A percentile compares a stretch with the other conserved stretches of the same genome.
phyloP scores from a whole-genome alignment of 1,140 invertebrate species.

The Onthophagus taurus region DNA sequence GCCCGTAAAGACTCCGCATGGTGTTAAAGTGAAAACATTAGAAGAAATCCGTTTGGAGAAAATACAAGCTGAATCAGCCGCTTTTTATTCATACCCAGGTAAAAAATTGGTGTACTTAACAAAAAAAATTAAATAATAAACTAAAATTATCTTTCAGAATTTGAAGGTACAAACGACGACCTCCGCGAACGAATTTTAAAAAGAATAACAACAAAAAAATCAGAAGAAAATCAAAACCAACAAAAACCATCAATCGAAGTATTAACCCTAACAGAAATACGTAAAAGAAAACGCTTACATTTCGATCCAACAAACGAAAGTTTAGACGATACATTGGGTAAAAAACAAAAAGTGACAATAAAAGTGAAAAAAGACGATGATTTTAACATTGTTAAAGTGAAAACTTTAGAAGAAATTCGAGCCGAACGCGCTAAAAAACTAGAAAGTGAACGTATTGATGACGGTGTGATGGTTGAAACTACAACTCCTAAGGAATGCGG shows the following conservation, averaged over 20 bases:
- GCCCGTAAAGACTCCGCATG: conserved; percentile 42
- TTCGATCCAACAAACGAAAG: not conserved
- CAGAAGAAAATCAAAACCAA: conserved; percentile 3
- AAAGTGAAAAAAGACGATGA: conserved; percentile 14
- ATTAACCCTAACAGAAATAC: conserved; percentile 15
- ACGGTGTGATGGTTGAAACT: not conserved
- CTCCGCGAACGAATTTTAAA: conserved; percentile 18
- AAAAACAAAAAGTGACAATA: conserved; percentile 6
- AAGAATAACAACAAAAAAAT: conserved; percentile 9
- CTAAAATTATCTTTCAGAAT: not conserved
- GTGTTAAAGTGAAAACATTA: conserved; percentile 49
- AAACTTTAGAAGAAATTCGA: conserved; percentile 34
- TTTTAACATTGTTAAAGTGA: conserved; percentile 30
- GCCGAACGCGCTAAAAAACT: conserved; percentile 22
- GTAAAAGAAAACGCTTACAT: conserved; percentile 12
- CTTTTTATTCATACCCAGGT: conserved; percentile 50
- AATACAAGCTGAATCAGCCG: conserved; percentile 56
- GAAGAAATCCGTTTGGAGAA: conserved; percentile 57
- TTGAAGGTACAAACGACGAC: conserved; percentile 16
- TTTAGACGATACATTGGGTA: not conserved
- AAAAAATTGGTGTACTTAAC: too few relatives aligned
- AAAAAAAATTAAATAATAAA: not conserved
- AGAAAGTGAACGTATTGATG: not conserved
- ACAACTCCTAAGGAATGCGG: not conserved
- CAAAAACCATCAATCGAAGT: conserved; percentile 10